Evolutionary conservation across 2,888 invertebrate species (phyloP).

Genomic region (Heliothis peltigera): DNA sequence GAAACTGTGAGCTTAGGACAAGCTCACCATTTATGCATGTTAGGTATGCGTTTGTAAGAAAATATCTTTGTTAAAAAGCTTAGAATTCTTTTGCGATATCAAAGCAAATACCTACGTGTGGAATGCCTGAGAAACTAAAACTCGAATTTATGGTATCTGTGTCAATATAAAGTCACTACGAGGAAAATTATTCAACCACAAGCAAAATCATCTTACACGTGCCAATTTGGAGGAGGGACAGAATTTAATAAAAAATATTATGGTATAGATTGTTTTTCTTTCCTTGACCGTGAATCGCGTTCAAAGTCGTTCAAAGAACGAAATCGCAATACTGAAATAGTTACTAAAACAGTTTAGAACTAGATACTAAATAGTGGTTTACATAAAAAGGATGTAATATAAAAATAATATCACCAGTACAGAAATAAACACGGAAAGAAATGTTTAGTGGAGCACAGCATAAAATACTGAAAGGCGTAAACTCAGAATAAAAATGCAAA

Average conservation of each 20-base stretch:
- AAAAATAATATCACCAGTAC: slow-evolving; percentile 1
- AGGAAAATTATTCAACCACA: slow-evolving; percentile 6
- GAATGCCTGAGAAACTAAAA: slow-evolving; percentile 24
- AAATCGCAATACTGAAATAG: no score
- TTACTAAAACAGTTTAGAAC: no score
- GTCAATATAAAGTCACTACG: slow-evolving; percentile 2
- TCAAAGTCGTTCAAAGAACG: no score
- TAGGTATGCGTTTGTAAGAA: slow-evolving; percentile 5
- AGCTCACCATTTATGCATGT: not conserved
- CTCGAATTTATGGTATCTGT: slow-evolving; percentile 19
- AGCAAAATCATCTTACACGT: slow-evolving; percentile 8
- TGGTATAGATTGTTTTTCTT: not conserved
- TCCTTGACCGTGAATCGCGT: not conserved
- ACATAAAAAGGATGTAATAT: not conserved
- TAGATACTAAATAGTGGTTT: no score
- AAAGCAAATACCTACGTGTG: slow-evolving; percentile 18
- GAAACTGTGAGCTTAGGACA: not conserved
- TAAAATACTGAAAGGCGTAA: slow-evolving; percentile 17
- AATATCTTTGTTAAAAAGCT: slow-evolving; percentile 22
- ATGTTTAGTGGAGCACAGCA: slow-evolving; percentile 9
- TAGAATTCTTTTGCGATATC: slow-evolving; percentile 14
- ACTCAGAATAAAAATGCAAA: slow-evolving; percentile 47
- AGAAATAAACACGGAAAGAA: slow-evolving; percentile 8
- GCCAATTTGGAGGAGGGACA: not conserved
- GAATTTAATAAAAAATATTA: slow-evolving; percentile 2